Conservation (phyloP, 2,797 vertebrate species). For the Hoplostethus mediterraneus region DNA sequence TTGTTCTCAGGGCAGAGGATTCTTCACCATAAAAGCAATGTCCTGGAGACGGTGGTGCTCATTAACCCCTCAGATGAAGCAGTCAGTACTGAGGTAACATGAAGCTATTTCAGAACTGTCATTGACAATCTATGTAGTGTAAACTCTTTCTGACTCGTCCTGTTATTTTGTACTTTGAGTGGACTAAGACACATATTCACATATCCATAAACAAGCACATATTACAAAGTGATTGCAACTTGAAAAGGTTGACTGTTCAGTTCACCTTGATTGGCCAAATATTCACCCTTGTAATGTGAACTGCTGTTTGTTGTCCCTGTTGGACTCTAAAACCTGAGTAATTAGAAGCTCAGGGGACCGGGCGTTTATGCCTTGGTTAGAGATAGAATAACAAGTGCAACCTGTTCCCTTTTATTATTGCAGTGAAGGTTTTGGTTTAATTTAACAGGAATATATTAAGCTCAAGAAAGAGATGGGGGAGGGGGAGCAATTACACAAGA, state of each 20-base stretch:
- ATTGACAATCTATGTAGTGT: neutral
- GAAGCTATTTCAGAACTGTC: neutral
- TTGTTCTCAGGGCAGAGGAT: slow-evolving; percentile 93
- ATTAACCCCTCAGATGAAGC: slow-evolving; percentile 98
- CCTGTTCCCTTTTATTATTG: slow-evolving; percentile 9
- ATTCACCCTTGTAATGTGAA: slow-evolving; percentile 9
- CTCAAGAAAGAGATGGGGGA: neutral
- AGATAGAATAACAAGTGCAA: slow-evolving; percentile 17
- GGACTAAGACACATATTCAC: neutral
- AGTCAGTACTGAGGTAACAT: slow-evolving; percentile 94
- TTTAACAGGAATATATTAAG: slow-evolving; percentile 1
- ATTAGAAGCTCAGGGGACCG: slow-evolving; percentile 28
- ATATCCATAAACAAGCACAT: slow-evolving; percentile 23
- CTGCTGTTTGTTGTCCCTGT: slow-evolving; percentile 1
- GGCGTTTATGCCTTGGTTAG: slow-evolving; percentile 20
- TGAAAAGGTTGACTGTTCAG: slow-evolving; percentile 32
- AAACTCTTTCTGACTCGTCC: slow-evolving; percentile 1
- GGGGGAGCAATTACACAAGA: slow-evolving; percentile 11
- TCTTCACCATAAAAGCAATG: slow-evolving; percentile 96
- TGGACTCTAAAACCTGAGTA: slow-evolving; percentile 6
- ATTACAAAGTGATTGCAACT: slow-evolving; percentile 14
- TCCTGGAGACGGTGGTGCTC: slow-evolving; percentile 96
- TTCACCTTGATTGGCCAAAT: slow-evolving; percentile 24
- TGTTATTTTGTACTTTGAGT: slow-evolving; percentile 4
- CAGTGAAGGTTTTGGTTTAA: neutral